Percentiles rank a stretch among this genome's conserved stretches.
Conservation (phyloP, 2,113 vertebrate genomes). For the Barnardius zonarius region DNA sequence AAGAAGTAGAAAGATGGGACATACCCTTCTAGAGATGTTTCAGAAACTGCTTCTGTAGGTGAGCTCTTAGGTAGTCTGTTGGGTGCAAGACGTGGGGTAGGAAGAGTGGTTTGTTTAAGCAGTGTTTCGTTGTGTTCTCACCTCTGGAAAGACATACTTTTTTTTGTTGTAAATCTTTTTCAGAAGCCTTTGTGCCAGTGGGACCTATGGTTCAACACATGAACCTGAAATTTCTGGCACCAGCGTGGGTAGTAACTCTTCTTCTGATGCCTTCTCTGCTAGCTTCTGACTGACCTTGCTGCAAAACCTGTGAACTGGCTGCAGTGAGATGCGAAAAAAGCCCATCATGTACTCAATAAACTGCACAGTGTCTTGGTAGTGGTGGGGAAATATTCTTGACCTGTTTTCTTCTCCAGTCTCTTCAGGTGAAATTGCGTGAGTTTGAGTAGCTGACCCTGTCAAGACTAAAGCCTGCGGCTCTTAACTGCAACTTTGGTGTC, state of each 20-base stretch:
- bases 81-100: fast-evolving
- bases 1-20: not conserved
- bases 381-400: not conserved
- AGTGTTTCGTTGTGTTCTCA: not conserved
- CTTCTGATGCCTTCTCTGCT: not conserved
- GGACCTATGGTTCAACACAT: not conserved
- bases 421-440: not conserved
- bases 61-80: not conserved
- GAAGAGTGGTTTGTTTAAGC: not conserved
- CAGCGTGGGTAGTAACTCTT: not conserved
- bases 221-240: not conserved
- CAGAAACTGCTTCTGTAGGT: not conserved
- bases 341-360: not conserved
- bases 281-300: not conserved
- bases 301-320: not conserved
- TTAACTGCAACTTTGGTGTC: not conserved
- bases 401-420: not conserved
- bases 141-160: not conserved
- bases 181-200: fast-evolving
- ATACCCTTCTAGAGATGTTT: not conserved
- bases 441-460: not conserved
- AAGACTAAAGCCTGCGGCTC: not conserved
- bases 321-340: not conserved
- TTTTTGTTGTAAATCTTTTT: not conserved
- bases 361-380: not conserved